phyloP scores from a whole-genome alignment of 2,113 vertebrate genomes.

The Gobiocypris rarus region DNA sequence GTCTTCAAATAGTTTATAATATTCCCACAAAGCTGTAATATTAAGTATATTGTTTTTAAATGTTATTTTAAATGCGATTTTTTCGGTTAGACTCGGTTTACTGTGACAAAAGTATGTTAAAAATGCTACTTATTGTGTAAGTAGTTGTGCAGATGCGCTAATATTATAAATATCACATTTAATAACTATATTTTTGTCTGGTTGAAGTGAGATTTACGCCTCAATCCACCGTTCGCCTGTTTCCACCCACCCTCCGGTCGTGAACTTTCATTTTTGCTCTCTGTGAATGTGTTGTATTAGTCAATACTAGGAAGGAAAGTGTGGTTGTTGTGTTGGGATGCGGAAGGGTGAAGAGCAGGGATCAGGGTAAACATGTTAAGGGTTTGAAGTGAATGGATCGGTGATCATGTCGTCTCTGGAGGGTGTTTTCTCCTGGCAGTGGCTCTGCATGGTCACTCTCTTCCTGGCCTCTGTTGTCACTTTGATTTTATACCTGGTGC shows the following conservation, averaged over 20 bases:
- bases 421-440: constrained; percentile 70
- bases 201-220: background rate
- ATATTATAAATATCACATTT: background rate
- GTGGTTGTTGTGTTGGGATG: background rate
- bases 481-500: constrained; percentile 79
- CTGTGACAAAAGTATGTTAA: background rate
- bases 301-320: background rate
- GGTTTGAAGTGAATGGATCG: background rate
- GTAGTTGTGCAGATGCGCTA: background rate
- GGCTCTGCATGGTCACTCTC: constrained; percentile 81
- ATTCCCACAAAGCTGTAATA: background rate
- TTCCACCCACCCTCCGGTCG: background rate
- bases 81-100: background rate
- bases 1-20: background rate
- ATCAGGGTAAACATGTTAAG: constrained; percentile 10
- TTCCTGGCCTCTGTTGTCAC: constrained; percentile 80
- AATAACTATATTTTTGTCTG: background rate
- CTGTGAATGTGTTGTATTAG: background rate
- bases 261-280: constrained; percentile 7
- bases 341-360: background rate
- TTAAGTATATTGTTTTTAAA: background rate
- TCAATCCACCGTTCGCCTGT: background rate
- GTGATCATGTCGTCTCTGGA: constrained; percentile 31
- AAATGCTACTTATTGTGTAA: background rate
- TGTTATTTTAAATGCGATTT: background rate